Percentiles rank a stretch among this genome's conserved stretches.
phyloP scores from a whole-genome alignment of 2,797 vertebrate species.

The Crenichthys baileyi region DNA sequence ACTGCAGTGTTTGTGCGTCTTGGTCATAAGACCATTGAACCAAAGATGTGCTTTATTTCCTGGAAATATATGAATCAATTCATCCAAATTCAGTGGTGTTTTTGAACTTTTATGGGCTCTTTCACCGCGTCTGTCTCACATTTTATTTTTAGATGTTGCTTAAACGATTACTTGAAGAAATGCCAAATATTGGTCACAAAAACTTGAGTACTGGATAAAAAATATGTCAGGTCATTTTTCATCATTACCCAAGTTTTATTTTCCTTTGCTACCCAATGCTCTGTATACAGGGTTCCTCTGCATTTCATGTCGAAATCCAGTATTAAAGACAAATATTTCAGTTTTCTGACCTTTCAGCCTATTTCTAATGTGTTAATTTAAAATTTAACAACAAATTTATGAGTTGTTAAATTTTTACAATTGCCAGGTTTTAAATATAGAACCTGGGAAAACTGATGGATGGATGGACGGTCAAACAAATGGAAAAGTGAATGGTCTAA shows the following conservation, averaged over 20 bases:
- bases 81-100: slow-evolving; percentile 26
- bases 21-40: slow-evolving; percentile 35
- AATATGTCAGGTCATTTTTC: slow-evolving; percentile 11
- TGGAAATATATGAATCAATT: slow-evolving; percentile 12
- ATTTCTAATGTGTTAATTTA: too few relatives aligned
- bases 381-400: too few relatives aligned
- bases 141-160: slow-evolving; percentile 23
- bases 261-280: not conserved
- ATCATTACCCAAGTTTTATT: not conserved
- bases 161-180: slow-evolving; percentile 21
- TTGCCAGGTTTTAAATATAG: not conserved
- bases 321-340: too few relatives aligned
- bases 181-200: slow-evolving; percentile 43
- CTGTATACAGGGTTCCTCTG: not conserved
- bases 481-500: not conserved
- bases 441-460: not conserved
- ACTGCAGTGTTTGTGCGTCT: slow-evolving; percentile 19
- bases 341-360: too few relatives aligned
- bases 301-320: not conserved
- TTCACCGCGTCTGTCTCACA: slow-evolving; percentile 18
- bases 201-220: slow-evolving; percentile 21
- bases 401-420: too few relatives aligned
- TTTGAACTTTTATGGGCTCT: not conserved
- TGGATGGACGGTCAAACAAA: not conserved
- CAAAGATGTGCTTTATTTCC: slow-evolving; percentile 51